Percentiles rank a stretch among this genome's conserved stretches.
phyloP scores from a whole-genome alignment of 2,113 vertebrate species.

The Spermophilus dauricus region DNA sequence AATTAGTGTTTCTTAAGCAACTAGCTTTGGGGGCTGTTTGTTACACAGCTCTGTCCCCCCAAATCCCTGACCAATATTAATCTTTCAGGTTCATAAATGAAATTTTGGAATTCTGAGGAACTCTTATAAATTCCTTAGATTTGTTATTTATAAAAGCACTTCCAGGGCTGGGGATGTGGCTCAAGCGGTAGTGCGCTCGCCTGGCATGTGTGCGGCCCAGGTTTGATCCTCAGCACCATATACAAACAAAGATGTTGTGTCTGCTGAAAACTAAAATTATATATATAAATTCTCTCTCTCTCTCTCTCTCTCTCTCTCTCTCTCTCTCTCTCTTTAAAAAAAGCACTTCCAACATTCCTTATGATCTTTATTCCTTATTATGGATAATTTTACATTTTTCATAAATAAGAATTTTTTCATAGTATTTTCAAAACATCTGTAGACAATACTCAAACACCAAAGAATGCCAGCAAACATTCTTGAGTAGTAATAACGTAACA shows the following conservation, averaged over 20 bases:
- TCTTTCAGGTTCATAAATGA: background rate
- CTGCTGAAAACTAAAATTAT: no score
- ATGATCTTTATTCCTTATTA: background rate
- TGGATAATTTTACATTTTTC: background rate
- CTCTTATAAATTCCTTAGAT: slow-evolving; percentile 31
- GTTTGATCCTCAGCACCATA: no score
- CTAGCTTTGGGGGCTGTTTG: background rate
- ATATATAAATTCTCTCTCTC: no score
- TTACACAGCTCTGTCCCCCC: background rate
- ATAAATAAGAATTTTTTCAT: slow-evolving; percentile 55
- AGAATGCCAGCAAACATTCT: slow-evolving; percentile 58
- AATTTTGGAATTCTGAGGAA: slow-evolving; percentile 23
- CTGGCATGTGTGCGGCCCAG: no score
- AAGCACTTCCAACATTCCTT: background rate
- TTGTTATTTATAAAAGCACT: background rate
- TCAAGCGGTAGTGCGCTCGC: no score
- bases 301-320: no score
- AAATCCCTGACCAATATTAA: background rate
- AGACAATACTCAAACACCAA: slow-evolving; percentile 15
- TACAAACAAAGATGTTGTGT: no score
- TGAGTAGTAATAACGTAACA: slow-evolving; percentile 13
- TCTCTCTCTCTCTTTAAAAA: no score
- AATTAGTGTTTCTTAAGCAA: background rate
- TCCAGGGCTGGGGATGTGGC: no score
- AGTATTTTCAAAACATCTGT: slow-evolving; percentile 21